Evolutionary conservation across 2,113 vertebrate species (phyloP).

Genomic region (Callaeas wilsoni): DNA sequence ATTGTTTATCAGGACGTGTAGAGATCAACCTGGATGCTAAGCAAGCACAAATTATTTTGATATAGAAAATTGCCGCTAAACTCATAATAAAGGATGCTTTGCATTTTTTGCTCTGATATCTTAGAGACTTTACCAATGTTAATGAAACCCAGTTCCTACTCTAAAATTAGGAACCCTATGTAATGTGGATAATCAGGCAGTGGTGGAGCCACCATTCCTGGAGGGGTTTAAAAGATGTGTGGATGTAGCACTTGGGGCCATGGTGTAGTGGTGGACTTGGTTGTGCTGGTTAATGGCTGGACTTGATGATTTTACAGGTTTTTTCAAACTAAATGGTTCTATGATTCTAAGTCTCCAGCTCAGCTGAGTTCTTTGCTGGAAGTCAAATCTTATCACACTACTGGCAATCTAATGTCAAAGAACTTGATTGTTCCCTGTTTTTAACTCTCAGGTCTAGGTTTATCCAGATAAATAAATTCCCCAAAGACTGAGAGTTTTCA

Average conservation of each 20-base stretch:
- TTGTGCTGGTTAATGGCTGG: neutral
- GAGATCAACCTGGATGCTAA: constrained; percentile 19
- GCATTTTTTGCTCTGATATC: neutral
- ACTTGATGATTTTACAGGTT: neutral
- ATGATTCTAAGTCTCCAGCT: neutral
- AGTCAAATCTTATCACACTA: neutral
- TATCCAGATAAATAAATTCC: neutral
- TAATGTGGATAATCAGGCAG: no score
- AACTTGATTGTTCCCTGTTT: neutral
- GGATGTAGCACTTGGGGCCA: no score
- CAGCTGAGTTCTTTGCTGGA: neutral
- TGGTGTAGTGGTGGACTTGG: neutral
- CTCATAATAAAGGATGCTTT: neutral
- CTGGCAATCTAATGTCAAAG: neutral
- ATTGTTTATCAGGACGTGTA: constrained; percentile 13
- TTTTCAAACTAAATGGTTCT: neutral
- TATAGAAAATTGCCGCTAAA: neutral
- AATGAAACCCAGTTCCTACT: neutral
- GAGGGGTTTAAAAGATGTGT: neutral
- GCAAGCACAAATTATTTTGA: neutral
- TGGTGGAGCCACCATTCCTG: neutral
- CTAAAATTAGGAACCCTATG: no score
- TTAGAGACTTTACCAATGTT: neutral
- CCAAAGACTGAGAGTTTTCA: neutral
- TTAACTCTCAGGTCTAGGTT: neutral